Conservation (phyloP, 1,140 invertebrate species). For the Anthonomus grandis region DNA sequence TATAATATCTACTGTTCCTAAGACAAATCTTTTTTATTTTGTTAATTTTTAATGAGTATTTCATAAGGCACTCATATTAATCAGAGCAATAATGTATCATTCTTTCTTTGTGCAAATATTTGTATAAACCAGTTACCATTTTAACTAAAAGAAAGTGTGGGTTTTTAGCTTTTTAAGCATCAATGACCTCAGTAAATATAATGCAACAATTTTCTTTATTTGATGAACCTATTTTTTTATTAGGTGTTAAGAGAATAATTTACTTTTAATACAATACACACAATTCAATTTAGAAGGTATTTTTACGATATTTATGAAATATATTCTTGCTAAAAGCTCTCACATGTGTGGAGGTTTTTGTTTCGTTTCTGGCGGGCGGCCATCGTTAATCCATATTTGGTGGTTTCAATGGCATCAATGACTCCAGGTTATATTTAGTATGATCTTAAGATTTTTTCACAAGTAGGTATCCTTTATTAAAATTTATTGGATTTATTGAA, state of each 20-base stretch:
- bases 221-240: neutral
- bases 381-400: constrained; percentile 19
- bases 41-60: too few species aligned
- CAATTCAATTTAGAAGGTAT: neutral
- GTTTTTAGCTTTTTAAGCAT: too few species aligned
- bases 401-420: neutral
- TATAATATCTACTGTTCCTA: too few species aligned
- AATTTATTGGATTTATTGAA: neutral
- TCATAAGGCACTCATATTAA: too few species aligned
- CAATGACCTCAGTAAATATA: neutral
- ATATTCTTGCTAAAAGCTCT: neutral
- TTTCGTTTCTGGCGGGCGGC: neutral
- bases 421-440: neutral
- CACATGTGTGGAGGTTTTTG: neutral
- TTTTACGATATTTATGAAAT: neutral
- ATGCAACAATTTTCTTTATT: neutral
- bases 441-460: neutral
- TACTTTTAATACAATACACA: neutral
- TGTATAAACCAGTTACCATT: too few species aligned
- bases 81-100: too few species aligned
- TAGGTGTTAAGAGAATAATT: neutral
- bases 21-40: too few species aligned
- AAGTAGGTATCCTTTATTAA: neutral
- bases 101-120: too few species aligned
- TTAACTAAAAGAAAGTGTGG: too few species aligned